Evolutionary conservation across 1,140 invertebrate genomes (phyloP).

Genomic region (Dryas iulia): DNA sequence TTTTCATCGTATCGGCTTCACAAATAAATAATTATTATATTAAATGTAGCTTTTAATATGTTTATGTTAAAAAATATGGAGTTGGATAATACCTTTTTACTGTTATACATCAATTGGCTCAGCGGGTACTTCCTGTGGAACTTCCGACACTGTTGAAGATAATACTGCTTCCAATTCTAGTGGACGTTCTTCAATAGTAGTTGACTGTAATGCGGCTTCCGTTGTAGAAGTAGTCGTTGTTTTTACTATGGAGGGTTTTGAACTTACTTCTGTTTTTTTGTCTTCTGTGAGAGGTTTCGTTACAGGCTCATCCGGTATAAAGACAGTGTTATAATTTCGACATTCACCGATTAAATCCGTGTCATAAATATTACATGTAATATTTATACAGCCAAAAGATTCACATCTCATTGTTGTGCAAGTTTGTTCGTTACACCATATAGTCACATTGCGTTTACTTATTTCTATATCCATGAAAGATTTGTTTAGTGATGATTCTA

Average conservation of each 20-base stretch:
- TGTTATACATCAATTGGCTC: background rate
- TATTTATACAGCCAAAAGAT: constrained; percentile 58
- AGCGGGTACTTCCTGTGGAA: background rate
- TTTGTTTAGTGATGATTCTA: constrained; percentile 22
- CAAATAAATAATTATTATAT: no score
- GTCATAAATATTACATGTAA: constrained; percentile 76
- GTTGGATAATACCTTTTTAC: constrained; percentile 28
- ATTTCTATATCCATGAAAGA: constrained; percentile 49
- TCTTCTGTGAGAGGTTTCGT: background rate
- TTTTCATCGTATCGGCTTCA: background rate
- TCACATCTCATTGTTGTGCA: constrained; percentile 72
- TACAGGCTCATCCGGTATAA: constrained; percentile 43
- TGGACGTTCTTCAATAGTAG: constrained; percentile 44
- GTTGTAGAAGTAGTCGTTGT: constrained; percentile 9
- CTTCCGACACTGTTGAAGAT: constrained; percentile 50
- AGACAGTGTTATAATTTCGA: constrained; percentile 59
- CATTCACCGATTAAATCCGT: constrained; percentile 74
- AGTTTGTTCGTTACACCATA: constrained; percentile 74
- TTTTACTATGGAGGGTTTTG: constrained; percentile 20
- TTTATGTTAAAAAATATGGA: constrained; percentile 30
- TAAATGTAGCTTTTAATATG: no score
- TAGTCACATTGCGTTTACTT: constrained; percentile 58
- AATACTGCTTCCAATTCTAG: constrained; percentile 55
- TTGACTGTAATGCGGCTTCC: constrained; percentile 20
- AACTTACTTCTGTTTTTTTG: constrained; percentile 25